Evolutionary conservation across 2,113 vertebrate species (phyloP).

Genomic region (Arenaria interpres): DNA sequence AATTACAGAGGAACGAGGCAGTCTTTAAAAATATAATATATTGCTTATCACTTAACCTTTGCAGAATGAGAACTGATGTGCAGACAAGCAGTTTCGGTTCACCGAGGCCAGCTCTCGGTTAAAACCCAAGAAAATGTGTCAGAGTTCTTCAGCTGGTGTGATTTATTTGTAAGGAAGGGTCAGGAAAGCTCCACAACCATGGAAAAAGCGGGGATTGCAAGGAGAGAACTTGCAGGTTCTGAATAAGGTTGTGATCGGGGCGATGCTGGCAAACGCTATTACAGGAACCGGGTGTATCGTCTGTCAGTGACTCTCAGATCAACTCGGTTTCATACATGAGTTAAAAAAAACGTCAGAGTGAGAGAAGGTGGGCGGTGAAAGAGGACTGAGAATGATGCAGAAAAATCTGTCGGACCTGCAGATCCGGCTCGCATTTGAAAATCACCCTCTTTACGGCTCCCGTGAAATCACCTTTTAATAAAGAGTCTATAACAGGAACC

Average conservation of each 20-base stretch:
- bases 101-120: neutral
- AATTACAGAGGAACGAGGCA: neutral
- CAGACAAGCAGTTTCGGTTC: neutral
- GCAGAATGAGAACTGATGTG: neutral
- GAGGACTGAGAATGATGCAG: neutral
- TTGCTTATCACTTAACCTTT: neutral
- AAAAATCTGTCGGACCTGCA: neutral
- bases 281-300: neutral
- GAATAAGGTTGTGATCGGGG: rapidly evolving
- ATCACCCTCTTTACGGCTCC: neutral
- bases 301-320: neutral
- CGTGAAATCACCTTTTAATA: neutral
- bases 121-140: rapidly evolving
- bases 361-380: neutral
- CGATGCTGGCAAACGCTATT: neutral
- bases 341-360: neutral
- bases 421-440: conserved; percentile 12
- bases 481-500: neutral
- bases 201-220: neutral
- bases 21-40: neutral
- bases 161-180: neutral
- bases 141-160: neutral
- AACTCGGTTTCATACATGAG: neutral
- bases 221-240: neutral
- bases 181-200: rapidly evolving